Evolutionary conservation across 2,113 vertebrate genomes (phyloP).

Genomic region (Suricata suricatta): DNA sequence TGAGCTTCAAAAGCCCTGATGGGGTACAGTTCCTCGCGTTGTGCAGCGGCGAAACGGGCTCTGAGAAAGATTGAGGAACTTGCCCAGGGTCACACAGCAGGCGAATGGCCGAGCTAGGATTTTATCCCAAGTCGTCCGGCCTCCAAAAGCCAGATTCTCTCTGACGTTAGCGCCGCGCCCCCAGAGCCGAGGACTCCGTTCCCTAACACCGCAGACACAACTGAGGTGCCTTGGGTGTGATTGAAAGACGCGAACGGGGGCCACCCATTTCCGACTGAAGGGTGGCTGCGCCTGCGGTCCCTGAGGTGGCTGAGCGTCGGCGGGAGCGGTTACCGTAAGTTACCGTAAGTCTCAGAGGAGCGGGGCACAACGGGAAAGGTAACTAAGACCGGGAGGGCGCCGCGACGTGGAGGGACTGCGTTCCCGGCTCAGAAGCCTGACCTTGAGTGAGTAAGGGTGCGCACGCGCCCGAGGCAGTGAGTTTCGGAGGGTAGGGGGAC

Average conservation of each 20-base stretch:
- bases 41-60: not conserved
- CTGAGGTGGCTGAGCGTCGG: fast-evolving
- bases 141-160: not conserved
- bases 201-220: not conserved
- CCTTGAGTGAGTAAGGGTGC: not conserved
- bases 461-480: not conserved
- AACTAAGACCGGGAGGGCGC: conserved; percentile 28
- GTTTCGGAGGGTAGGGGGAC: not conserved
- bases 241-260: not conserved
- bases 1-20: not conserved
- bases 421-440: not conserved
- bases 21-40: not conserved
- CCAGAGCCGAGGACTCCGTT: not conserved
- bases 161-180: not conserved
- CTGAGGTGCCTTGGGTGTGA: not conserved
- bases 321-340: not conserved
- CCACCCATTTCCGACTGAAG: not conserved
- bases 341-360: not conserved
- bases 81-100: not conserved
- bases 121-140: not conserved
- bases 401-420: conserved; percentile 18
- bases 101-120: not conserved
- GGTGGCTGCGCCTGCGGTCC: not conserved
- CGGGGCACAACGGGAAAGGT: not conserved
- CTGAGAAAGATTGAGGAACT: not conserved